These are phyloP conservation scores for Monopis laevigella DNA, from an alignment of 2,888 invertebrate genomes.

Conservation along the genomic window DNA sequence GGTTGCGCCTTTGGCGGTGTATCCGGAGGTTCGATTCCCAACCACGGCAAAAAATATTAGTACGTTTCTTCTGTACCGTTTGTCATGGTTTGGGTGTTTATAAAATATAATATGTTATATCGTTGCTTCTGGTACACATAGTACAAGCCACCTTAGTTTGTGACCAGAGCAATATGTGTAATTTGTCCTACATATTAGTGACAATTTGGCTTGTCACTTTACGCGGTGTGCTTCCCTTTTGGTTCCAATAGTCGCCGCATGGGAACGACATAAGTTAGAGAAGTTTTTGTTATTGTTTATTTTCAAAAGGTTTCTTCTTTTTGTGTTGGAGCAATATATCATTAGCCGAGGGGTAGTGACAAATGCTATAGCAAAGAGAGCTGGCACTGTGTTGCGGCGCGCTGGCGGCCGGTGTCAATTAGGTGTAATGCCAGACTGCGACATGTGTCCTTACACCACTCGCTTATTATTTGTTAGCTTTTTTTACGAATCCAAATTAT, in stretches of 20 bases:
- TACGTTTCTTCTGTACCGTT: too few species aligned
- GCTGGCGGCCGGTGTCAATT: slow-evolving; percentile 41
- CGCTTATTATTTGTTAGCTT: slow-evolving; percentile 46
- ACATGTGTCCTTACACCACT: slow-evolving; percentile 45
- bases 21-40: too few species aligned
- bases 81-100: too few species aligned
- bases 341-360: slow-evolving; percentile 55
- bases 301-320: slow-evolving; percentile 32
- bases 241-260: neutral
- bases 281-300: slow-evolving; percentile 8
- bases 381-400: slow-evolving; percentile 32
- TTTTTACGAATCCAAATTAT: slow-evolving; percentile 52
- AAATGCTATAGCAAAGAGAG: slow-evolving; percentile 48
- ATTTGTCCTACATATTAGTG: too few species aligned
- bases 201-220: neutral
- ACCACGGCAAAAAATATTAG: too few species aligned
- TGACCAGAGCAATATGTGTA: too few species aligned
- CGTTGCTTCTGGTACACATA: too few species aligned
- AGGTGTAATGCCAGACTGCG: slow-evolving; percentile 46
- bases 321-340: slow-evolving; percentile 36
- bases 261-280: neutral
- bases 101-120: too few species aligned
- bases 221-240: neutral
- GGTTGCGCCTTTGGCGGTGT: too few species aligned
- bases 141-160: too few species aligned